These are phyloP conservation scores for Petrocephalus sullivani DNA, from an alignment of 2,797 vertebrate species.

Conservation along the genomic window DNA sequence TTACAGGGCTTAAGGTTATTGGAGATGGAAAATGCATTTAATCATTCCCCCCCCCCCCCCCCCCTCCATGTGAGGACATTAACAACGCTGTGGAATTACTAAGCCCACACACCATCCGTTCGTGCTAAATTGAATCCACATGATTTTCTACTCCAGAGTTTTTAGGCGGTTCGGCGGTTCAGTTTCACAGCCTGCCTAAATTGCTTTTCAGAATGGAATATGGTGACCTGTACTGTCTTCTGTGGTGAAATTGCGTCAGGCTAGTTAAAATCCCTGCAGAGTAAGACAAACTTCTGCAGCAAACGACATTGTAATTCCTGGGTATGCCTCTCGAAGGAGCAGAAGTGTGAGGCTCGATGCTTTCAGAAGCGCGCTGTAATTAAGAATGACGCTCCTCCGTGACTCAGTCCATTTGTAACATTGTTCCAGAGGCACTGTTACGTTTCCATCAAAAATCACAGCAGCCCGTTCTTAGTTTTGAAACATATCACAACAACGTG, in stretches of 20 bases:
- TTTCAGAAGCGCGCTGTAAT: background rate
- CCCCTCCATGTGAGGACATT: background rate
- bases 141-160: background rate
- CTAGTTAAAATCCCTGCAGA: background rate
- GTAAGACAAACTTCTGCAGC: background rate
- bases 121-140: background rate
- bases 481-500: slow-evolving; percentile 4
- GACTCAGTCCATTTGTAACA: background rate
- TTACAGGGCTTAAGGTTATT: background rate
- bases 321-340: background rate
- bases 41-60: background rate
- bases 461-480: background rate
- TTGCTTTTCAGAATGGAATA: background rate
- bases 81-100: background rate
- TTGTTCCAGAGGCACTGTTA: background rate
- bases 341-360: background rate
- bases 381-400: background rate
- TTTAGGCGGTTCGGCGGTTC: background rate
- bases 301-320: background rate
- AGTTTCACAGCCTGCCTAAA: background rate
- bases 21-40: background rate
- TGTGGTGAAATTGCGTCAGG: background rate
- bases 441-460: background rate
- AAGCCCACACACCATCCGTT: background rate
- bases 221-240: background rate